Base-by-base conservation (phyloP, 1,140 invertebrate species). In the Temnothorax nylanderi region DNA sequence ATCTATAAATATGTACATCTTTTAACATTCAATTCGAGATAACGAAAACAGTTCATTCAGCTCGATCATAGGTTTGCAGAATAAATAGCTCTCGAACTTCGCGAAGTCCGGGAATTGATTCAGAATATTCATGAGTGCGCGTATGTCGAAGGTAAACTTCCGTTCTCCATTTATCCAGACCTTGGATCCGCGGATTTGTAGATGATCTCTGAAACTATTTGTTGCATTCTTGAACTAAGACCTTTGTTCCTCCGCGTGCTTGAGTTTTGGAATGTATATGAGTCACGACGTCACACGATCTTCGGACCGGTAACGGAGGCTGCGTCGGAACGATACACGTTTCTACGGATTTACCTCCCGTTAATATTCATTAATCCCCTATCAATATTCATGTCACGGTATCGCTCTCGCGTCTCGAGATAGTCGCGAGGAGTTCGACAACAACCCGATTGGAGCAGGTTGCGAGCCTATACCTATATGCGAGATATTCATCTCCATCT, bases 191-290 rank as follows among this genome's bases (percentile, higher is more conserved):
- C 7, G n/a, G 13, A 71, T 71, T 16, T 58, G 7, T 37, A 11
- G 16, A 56, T 41, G 5, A 32, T 51, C 32, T 54, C n/a, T 80
- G 7, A 65, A 78, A 37, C 60, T 11, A 51, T 51, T 64, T n/a
- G 18, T 49, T n/a, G 44, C 7, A 65, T 18, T 54, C 77, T 69
- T 69, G 16, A 81, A 81, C 64, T 32, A 56, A 56, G 77, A 71
- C 34, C 47, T 81, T 71, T 71, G 47, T 16, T 37, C 37, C 67
- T 13, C 41, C 13, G 64, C 13, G 0, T 11, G 41, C 21, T 56
- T 44, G 49, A 81, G 37, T 71, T 21, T 56, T 56, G 21, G 41
- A 69, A 26, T 69, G 54, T 58, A 41, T 37, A 44, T 81, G 49
- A 56, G 44, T 71, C 21, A 60, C 8, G 11, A 58, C 11, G 13